Evolutionary conservation across 2,888 invertebrate genomes (phyloP).

Genomic region (Tipula unca): DNA sequence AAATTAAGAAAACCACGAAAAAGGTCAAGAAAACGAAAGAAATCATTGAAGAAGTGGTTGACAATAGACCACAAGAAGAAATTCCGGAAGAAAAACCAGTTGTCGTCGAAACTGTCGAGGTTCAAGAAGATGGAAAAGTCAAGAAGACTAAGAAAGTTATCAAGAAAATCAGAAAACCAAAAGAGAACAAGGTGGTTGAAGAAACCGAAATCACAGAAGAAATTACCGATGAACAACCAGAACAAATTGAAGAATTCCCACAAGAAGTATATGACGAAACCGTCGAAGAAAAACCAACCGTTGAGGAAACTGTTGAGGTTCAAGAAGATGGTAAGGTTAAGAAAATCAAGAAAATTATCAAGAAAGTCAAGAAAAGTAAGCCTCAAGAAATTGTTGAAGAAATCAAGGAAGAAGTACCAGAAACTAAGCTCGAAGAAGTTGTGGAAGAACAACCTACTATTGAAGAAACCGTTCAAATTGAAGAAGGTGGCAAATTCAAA

Average conservation of each 20-base stretch:
- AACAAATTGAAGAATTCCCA: neutral
- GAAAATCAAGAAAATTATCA: neutral
- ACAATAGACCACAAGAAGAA: conserved; percentile 23
- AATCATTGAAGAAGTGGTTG: neutral
- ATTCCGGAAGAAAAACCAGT: conserved; percentile 9
- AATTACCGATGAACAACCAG: conserved; percentile 27
- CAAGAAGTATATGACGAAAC: neutral
- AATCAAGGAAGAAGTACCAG: neutral
- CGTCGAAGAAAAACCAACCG: neutral
- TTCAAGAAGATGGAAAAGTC: conserved; percentile 17
- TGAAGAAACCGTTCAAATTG: neutral
- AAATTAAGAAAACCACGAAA: conserved; percentile 32
- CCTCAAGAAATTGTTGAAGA: neutral
- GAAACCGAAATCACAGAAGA: neutral
- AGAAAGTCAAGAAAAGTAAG: neutral
- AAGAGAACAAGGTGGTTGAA: neutral
- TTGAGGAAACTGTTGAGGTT: neutral
- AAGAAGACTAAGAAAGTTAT: neutral
- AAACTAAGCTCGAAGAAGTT: neutral
- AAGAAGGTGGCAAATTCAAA: neutral
- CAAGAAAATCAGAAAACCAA: neutral
- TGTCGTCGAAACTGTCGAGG: conserved; percentile 23
- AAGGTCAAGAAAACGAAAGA: neutral
- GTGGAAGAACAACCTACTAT: neutral
- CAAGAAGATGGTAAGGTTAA: conserved; percentile 21